Base-by-base conservation (phyloP, 2,888 invertebrate species). In the Syritta pipiens region DNA sequence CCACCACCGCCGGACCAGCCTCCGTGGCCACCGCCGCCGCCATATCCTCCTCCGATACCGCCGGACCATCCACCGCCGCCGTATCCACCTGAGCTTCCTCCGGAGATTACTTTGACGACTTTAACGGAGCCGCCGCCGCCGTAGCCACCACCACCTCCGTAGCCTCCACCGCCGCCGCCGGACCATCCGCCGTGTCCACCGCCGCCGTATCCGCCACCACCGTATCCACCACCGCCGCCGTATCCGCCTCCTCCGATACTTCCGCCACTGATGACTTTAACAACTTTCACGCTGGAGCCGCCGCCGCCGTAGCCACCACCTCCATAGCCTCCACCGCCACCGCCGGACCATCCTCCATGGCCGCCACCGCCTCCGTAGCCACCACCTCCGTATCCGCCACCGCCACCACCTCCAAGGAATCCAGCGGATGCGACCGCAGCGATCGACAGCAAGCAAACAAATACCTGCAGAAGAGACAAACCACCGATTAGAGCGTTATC, bases 371-470 rank as follows among this genome's bases (percentile, higher is more conserved):
- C 22, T 5, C 49, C 65, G 10, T 46, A 35, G 5, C 46, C 35
- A 2, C 69, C 59, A 6, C 67, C 67, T n/a, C 67, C 49, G 9
- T 37, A 37, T 49, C 68, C 63, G 2, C 72, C 67, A 24, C 76
- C 71, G 6, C 77, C 81, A 20, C 79, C 75, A 37, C 79, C 81
- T 19, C 81, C 60, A 14, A 79, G 79, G 49, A 79, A 74, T 53
- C 79, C 82, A 53, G 82, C 83, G 14, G 62, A 79, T 20, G 76
- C 83, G 9, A 74, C 74, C 14, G 81, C 83, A 37, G 82, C 71
- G 19, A 76, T 65, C 22, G 83, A 82, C 53, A 83, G 44, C 51
- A 83, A 55, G 42, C 83, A 83, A 49, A 83, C 71, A 40, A 83
- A 83, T 26, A 81, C 60, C 83, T 83, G 26, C 26, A 77, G 12